These are phyloP conservation scores for Synanthedon myopaeformis DNA, from an alignment of 2,888 invertebrate genomes.

Conservation along the genomic window DNA sequence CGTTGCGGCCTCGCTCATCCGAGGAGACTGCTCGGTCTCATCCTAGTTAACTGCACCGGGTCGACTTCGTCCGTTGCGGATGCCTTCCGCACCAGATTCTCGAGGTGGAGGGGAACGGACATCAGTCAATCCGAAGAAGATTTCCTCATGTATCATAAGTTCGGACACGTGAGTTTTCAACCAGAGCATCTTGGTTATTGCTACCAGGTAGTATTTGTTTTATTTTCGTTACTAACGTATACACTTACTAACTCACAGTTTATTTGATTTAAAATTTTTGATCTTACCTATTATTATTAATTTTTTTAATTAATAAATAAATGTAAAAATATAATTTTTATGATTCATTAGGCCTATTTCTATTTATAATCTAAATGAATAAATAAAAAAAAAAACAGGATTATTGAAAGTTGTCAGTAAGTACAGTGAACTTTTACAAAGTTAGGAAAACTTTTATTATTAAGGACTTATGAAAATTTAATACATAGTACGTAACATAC, in stretches of 20 bases:
- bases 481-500: too few species aligned
- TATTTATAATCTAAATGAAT: too few species aligned
- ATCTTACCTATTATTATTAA: too few species aligned
- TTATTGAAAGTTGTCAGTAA: too few species aligned
- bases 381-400: too few species aligned
- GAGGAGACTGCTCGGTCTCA: conserved; percentile 80
- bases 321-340: too few species aligned
- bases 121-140: conserved; percentile 90
- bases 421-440: too few species aligned
- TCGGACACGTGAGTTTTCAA: conserved; percentile 84
- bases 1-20: conserved; percentile 88
- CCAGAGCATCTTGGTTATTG: conserved; percentile 33
- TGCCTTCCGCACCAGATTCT: conserved; percentile 86
- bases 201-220: conserved; percentile 51
- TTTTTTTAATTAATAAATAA: too few species aligned
- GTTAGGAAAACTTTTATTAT: too few species aligned
- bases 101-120: conserved; percentile 85
- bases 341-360: too few species aligned
- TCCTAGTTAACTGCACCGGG: conserved; percentile 88
- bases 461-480: too few species aligned
- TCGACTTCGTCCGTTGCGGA: conserved; percentile 89
- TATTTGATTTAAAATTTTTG: too few species aligned
- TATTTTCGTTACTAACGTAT: conserved; percentile 28
- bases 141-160: conserved; percentile 90
- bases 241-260: conserved; percentile 22